These are phyloP conservation scores for Drosophila meridiana DNA, from an alignment of 2,888 invertebrate species.

Conservation along the genomic window DNA sequence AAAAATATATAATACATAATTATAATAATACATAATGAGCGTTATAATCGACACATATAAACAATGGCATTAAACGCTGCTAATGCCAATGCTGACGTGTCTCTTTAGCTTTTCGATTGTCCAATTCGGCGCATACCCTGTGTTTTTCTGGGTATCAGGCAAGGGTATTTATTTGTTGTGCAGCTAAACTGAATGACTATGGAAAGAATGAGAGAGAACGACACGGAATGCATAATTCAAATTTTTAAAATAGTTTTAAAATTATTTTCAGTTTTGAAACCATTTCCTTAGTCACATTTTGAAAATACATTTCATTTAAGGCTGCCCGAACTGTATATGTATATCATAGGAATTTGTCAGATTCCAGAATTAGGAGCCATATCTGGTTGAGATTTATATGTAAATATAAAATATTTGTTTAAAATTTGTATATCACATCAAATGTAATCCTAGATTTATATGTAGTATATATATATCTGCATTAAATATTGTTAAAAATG, in stretches of 20 bases:
- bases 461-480: neutral
- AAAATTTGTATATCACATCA: neutral
- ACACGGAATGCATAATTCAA: too few relatives aligned
- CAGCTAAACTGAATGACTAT: neutral
- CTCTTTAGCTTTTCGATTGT: neutral
- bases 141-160: neutral
- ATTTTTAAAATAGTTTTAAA: too few relatives aligned
- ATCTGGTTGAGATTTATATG: too few relatives aligned
- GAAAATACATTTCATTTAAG: too few relatives aligned
- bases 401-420: neutral
- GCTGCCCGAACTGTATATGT: too few relatives aligned
- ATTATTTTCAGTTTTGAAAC: too few relatives aligned
- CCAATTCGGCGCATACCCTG: constrained; percentile 29
- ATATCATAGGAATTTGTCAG: too few relatives aligned
- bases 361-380: too few relatives aligned
- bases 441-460: neutral
- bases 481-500: neutral
- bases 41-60: constrained; percentile 31
- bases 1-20: constrained; percentile 11
- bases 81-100: constrained; percentile 33
- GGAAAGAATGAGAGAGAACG: neutral
- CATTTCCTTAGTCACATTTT: too few relatives aligned
- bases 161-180: too few relatives aligned
- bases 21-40: constrained; percentile 36
- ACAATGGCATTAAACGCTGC: constrained; percentile 38